Evolutionary conservation across 2,888 invertebrate genomes (phyloP), one percentile per base, ranked within the genome.

Genomic region (Pecten maximus): DNA sequence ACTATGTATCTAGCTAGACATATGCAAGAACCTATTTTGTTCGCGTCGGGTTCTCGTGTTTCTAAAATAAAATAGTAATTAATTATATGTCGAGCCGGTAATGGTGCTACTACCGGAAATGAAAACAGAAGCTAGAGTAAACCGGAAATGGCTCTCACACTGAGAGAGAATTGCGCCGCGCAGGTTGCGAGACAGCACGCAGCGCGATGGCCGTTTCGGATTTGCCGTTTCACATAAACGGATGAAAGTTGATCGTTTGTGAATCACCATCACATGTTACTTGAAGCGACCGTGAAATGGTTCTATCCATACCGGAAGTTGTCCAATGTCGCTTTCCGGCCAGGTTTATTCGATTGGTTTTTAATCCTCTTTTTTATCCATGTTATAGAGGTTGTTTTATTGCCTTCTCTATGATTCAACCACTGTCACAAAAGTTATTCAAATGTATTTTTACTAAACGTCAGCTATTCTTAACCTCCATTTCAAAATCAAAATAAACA

Each of bases 51-150:
- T 74, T 74, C 74, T 74, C 74, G 74, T 74, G 74, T 74, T 28
- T 74, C 74, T 19, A 74, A 74, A 74, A 74, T 74, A 74, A 74
- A 74, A 74, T 74, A 74, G 28, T 74, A 74, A 74, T 74, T 74
- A 74, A 74, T 74, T 74, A 74, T 74, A 74, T 74, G 74, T 74
- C 74, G 74, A 28, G 74, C 74, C 74, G 28, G 35, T 74, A 74
- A 74, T 74, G 74, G 74, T 35, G 74, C 74, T 74, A 74, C 74
- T 74, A 74, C 74, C 74, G 74, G 74, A 74, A 74, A 74, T 74
- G 74, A 74, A 74, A 74, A 74, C 74, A 74, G 74, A 74, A 74
- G 74, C 74, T 74, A 74, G 74, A 74, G 74, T 74, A 74, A 74
- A 74, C 74, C 74, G 74, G 74, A 74, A 74, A 74, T 74, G 74